Base-by-base conservation (phyloP, 2,888 invertebrate species). In the Eupithecia pulchellata region DNA sequence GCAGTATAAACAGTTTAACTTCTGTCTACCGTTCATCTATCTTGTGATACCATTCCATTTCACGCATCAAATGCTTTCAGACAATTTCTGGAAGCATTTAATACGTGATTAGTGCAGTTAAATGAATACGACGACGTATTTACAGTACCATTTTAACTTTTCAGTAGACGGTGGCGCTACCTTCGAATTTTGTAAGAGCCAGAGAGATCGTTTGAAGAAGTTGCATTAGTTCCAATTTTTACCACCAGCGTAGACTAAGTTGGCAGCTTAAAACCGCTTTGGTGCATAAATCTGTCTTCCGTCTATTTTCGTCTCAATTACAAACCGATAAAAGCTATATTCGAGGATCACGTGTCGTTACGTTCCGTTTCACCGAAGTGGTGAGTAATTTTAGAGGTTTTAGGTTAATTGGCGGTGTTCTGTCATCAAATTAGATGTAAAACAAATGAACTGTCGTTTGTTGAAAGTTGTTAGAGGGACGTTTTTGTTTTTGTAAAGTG, bases 71-170 rank as follows among this genome's bases (percentile, higher is more conserved):
- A 71, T 72, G 63, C 34, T 69, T 71, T 17, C 68, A 66, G 73
- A 75, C 74, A 86, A 84, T 84, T 60, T 86, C 84, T 78, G 82
- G 85, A 78, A 77, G 78, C 78, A 77, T 79, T 77, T 86, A 86
- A 88, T 86, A 83, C 81, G 78, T 84, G 84, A 86, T 89, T 86
- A 85, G 84, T 79, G 80, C 64, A 74, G 77, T 79, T 83, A 84
- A 86, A 88, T 86, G 84, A 80, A 64, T 75, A 67, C 80, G 88
- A 75, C 73, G 84, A 89, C 84, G 75, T 84, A 85, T 90, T 89
- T 89, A 89, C 83, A 81, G 67, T 63, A 79, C 76, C 79, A 78
- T 82, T 83, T 83, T 78, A 60, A 60, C n/a, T 4, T 9, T 30
- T 34, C 61, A 79, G 79, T 76, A 25, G 52, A 25, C 52, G 13